Conservation (phyloP, 2,797 vertebrate genomes). For the Loris lydekkerianus region DNA sequence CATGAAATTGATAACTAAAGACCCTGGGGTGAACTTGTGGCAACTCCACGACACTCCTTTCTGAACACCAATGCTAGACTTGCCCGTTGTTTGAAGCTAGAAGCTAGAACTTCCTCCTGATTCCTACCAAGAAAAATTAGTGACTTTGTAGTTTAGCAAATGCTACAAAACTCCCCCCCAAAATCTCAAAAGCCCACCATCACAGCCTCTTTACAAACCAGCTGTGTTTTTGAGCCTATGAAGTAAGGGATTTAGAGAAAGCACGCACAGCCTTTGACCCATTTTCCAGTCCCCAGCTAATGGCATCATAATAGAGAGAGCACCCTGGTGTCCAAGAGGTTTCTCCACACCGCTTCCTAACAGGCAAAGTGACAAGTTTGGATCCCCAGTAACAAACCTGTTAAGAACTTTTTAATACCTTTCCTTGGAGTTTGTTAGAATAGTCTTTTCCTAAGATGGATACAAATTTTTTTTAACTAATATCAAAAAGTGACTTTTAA, state of each 20-base stretch:
- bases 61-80: fast-evolving
- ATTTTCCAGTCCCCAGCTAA: too few species aligned
- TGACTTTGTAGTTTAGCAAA: neutral
- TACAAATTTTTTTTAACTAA: neutral
- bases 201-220: neutral
- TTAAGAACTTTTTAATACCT: fast-evolving
- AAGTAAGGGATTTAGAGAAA: neutral
- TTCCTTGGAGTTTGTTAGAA: neutral
- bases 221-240: neutral
- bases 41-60: fast-evolving
- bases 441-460: neutral
- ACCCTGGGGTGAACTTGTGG: fast-evolving
- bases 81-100: fast-evolving
- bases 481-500: neutral
- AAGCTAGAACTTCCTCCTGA: neutral
- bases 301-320: fast-evolving
- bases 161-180: neutral
- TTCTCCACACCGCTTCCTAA: neutral
- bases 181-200: neutral
- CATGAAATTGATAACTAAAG: neutral
- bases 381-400: neutral
- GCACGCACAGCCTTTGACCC: fast-evolving
- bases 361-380: neutral
- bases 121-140: neutral
- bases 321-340: neutral